Conservation (phyloP, 2,888 invertebrate species). For the Melinaea marsaeus region DNA sequence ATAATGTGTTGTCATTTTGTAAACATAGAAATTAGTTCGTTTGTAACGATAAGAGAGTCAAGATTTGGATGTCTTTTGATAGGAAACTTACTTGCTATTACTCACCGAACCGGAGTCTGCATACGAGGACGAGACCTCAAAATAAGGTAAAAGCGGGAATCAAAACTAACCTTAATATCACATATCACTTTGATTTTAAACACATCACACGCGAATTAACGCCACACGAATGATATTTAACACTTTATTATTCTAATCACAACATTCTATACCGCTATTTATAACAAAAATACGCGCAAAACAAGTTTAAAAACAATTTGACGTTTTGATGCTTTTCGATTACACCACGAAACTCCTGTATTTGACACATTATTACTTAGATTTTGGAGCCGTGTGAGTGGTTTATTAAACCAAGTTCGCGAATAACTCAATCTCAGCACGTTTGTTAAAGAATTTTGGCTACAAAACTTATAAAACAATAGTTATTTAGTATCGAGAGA, state of each 20-base stretch:
- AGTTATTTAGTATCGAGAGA: constrained; percentile 71
- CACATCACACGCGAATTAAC: constrained; percentile 25
- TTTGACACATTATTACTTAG: constrained; percentile 30
- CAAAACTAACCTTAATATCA: constrained; percentile 69
- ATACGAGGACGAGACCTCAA: constrained; percentile 44
- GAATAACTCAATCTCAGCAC: constrained; percentile 60
- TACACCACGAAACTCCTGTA: constrained; percentile 40
- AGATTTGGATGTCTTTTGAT: constrained; percentile 56
- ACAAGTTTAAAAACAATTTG: constrained; percentile 64
- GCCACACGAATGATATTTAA: constrained; percentile 18
- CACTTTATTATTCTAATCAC: constrained; percentile 20
- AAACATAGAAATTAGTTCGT: background rate
- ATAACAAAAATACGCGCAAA: constrained; percentile 48
- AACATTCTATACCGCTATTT: constrained; percentile 30
- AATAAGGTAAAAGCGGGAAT: constrained; percentile 65
- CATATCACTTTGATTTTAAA: constrained; percentile 41
- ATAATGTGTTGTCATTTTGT: constrained; percentile 11
- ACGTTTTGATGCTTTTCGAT: constrained; percentile 52
- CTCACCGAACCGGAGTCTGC: constrained; percentile 69
- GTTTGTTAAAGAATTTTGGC: constrained; percentile 38
- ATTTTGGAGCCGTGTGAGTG: constrained; percentile 29
- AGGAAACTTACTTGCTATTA: constrained; percentile 66
- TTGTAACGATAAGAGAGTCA: constrained; percentile 5
- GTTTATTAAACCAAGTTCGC: constrained; percentile 39
- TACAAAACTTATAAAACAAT: constrained; percentile 58